Evolutionary conservation across 2,888 invertebrate species (phyloP).

Genomic region (Acrobasis repandana): DNA sequence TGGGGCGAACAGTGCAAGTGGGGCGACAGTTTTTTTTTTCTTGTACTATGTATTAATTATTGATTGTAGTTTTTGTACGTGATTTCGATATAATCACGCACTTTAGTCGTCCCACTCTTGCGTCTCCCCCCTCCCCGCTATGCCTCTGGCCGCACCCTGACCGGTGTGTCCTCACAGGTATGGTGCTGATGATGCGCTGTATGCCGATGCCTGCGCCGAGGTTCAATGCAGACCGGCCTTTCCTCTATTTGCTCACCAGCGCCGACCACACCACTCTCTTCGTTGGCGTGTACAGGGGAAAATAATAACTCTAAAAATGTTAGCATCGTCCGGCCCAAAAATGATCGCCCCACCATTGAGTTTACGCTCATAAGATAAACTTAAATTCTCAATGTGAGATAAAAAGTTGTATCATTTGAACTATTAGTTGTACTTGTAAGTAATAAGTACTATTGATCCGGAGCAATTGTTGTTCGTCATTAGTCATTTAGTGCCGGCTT

Average conservation of each 20-base stretch:
- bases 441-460: too few species aligned
- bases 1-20: slow-evolving; percentile 6
- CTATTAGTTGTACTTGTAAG: too few species aligned
- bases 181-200: slow-evolving; percentile 72
- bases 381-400: too few species aligned
- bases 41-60: too few species aligned
- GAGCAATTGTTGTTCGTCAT: too few species aligned
- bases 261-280: slow-evolving; percentile 50
- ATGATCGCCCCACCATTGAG: too few species aligned
- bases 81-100: neutral
- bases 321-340: too few species aligned
- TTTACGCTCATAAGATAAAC: too few species aligned
- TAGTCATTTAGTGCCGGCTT: too few species aligned
- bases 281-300: slow-evolving; percentile 56
- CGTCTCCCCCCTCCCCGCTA: neutral
- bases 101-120: neutral
- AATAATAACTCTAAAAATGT: slow-evolving; percentile 25
- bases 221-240: slow-evolving; percentile 71
- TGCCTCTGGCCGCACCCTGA: slow-evolving; percentile 10
- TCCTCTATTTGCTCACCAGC: slow-evolving; percentile 61
- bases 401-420: too few species aligned
- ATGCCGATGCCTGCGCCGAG: slow-evolving; percentile 40
- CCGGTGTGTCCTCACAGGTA: slow-evolving; percentile 54
- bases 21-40: neutral
- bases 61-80: neutral